These are phyloP conservation scores for Phanerotoma sp. DNA, from an alignment of 2,888 invertebrate genomes.

Conservation along the genomic window DNA sequence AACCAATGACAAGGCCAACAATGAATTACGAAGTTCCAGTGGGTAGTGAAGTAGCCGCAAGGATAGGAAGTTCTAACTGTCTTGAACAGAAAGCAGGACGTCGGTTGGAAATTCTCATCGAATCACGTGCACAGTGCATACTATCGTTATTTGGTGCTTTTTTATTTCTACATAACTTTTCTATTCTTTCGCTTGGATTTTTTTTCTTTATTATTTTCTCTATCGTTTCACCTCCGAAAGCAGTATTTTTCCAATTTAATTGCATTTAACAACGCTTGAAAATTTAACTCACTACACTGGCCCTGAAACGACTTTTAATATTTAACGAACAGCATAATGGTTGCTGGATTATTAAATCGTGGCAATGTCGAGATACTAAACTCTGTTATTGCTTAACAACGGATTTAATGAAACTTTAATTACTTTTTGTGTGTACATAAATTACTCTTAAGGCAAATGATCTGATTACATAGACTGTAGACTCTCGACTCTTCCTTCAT, in stretches of 20 bases:
- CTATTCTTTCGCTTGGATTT: not conserved
- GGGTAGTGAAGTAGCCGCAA: conserved; percentile 22
- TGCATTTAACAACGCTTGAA: not conserved
- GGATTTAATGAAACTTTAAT: conserved; percentile 12
- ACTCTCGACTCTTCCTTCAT: not conserved
- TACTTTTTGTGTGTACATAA: conserved; percentile 7
- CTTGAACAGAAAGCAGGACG: conserved; percentile 11
- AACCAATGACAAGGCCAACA: conserved; percentile 15
- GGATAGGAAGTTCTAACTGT: conserved; percentile 22
- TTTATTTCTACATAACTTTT: not conserved
- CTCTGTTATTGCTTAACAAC: not conserved
- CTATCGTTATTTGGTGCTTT: conserved; percentile 1
- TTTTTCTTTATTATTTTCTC: not conserved
- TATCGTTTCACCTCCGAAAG: not conserved
- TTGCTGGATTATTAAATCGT: conserved; percentile 14
- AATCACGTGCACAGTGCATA: conserved; percentile 13
- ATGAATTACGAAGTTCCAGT: conserved; percentile 29
- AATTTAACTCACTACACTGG: not conserved
- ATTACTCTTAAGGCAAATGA: not conserved
- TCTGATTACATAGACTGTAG: conserved; percentile 1
- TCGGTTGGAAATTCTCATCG: conserved; percentile 9
- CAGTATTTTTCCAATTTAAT: not conserved
- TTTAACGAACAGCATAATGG: conserved; percentile 13
- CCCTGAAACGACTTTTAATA: conserved; percentile 4
- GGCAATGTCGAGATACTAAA: not conserved